A percentile compares a stretch with the other conserved stretches of the same genome.
Conservation (phyloP, 2,113 vertebrate genomes). For the Struthio camelus region DNA sequence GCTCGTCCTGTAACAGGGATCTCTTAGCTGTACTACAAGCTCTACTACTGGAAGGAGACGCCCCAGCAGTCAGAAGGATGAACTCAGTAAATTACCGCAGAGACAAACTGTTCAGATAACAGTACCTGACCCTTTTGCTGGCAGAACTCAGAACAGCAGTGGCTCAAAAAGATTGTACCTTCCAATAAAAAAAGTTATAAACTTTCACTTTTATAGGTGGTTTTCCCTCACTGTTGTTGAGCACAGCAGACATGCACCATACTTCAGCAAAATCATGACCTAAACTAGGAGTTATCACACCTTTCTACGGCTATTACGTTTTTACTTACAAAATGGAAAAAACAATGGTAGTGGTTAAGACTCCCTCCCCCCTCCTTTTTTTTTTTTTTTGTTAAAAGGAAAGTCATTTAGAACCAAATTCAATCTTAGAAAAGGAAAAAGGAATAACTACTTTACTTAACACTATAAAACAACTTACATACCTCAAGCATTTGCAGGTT, state of each 20-base stretch:
- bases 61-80: background rate
- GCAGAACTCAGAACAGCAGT: background rate
- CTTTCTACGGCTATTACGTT: background rate
- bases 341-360: background rate
- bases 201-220: background rate
- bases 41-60: background rate
- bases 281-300: background rate
- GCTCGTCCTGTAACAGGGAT: background rate
- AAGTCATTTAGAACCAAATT: background rate
- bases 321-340: background rate
- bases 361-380: too few species aligned
- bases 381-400: background rate
- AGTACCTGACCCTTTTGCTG: background rate
- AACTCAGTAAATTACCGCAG: background rate
- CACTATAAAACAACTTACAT: background rate
- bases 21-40: background rate
- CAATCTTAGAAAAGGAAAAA: background rate
- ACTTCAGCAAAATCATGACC: background rate
- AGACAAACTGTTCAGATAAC: background rate
- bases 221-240: background rate
- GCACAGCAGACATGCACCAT: background rate
- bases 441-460: background rate
- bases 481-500: background rate
- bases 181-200: background rate
- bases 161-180: background rate